Evolutionary conservation across 2,113 vertebrate species (phyloP).

Genomic region (Datnioides undecimradiatus): DNA sequence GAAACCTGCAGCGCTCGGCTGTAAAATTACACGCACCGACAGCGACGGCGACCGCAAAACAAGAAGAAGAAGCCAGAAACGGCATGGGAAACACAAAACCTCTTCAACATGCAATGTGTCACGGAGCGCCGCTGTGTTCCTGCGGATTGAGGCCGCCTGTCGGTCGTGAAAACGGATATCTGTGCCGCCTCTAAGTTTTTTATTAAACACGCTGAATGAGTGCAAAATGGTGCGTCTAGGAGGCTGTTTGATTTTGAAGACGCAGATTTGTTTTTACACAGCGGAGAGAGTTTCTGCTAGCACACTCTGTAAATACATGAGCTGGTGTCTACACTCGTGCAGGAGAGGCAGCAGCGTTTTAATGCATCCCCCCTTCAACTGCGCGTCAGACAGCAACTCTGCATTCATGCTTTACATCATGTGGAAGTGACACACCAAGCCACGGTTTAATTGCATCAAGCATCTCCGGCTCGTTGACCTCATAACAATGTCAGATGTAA

Average conservation of each 20-base stretch:
- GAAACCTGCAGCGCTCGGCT: conserved; percentile 8
- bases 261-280: neutral
- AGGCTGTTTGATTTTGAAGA: conserved; percentile 21
- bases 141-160: neutral
- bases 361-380: too few relatives aligned
- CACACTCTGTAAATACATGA: neutral
- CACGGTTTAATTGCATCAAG: conserved; percentile 40
- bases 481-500: conserved; percentile 23
- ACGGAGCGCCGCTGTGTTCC: neutral
- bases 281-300: neutral
- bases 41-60: neutral
- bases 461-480: conserved; percentile 17
- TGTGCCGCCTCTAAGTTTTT: conserved; percentile 8
- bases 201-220: conserved; percentile 6
- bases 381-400: too few relatives aligned
- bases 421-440: conserved; percentile 16
- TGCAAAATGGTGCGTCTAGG: neutral
- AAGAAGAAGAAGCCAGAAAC: neutral
- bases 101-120: neutral
- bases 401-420: conserved; percentile 2
- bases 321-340: neutral
- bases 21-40: conserved; percentile 3
- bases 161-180: conserved; percentile 32
- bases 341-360: too few relatives aligned
- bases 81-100: conserved; percentile 29